Base-by-base conservation (phyloP, 1,140 invertebrate species). In the Batillaria attramentaria region DNA sequence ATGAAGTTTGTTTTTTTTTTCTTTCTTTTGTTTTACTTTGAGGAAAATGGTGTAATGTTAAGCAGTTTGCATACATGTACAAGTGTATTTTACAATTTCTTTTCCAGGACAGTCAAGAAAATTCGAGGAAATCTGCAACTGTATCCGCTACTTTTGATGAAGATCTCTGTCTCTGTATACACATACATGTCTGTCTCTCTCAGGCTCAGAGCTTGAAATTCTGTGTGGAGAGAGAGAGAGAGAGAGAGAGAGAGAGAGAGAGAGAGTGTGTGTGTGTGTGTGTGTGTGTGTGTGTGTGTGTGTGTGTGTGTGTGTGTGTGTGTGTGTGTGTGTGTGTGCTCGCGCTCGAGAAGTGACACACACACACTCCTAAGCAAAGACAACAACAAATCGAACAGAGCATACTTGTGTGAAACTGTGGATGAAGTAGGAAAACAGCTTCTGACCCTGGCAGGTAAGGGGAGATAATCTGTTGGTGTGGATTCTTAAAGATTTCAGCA, bases 61-160 rank as follows among this genome's bases (percentile, higher is more conserved):
- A 50, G 13, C 24, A 46, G 28, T 70, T 31, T 70, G 28, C 28
- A 6, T 18, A 28, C 8, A 16, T n/a, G 24, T 24, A 62, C 1
- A 28, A 41, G 37, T 73, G 37, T 20, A 28, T 18, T 68, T 77
- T 5, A 20, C 10, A 43, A 79, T 82, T 41, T 76, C 8, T 80
- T 20, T 83, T 83, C n/a, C 72, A 84, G 84, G 60, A 84, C 84
- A 54, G 81, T 83, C 18, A 81, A 81, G 60, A 83, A 83, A 72
- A 80, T 84, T 18, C 78, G 81, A 77, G 84, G 84, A 43, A 84
- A 84, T 54, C 57, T 84, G 33, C 79, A 79, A 28, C 72, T 84
- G 84, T 84, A 84, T 84, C 84, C 84, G n/a, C 81, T 81, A 28
- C 4, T 28, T 39, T 62, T 77, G 31, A 31, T n/a, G 39, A n/a